Percentiles rank a stretch among this genome's conserved stretches.
phyloP scores from a whole-genome alignment of 2,888 invertebrate species.

The Euclidia mi region DNA sequence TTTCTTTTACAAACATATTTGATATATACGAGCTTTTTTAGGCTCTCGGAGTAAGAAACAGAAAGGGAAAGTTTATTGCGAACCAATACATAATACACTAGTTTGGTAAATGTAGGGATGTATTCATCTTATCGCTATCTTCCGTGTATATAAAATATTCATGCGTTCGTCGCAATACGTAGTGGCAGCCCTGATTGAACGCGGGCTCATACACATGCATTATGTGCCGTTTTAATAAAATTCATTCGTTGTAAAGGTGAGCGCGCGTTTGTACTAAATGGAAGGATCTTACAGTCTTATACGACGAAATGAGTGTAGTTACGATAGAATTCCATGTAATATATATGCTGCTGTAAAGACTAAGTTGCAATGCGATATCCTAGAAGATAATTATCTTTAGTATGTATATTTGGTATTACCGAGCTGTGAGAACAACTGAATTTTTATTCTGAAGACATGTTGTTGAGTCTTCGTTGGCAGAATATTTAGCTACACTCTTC shows the following conservation, averaged over 20 bases:
- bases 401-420: too few species aligned
- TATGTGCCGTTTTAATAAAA: constrained; percentile 22
- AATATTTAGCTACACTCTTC: too few species aligned
- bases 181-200: constrained; percentile 24
- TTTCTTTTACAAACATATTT: constrained; percentile 20
- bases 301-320: too few species aligned
- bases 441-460: too few species aligned
- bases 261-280: too few species aligned
- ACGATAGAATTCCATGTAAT: too few species aligned
- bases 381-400: too few species aligned
- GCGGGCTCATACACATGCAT: constrained; percentile 11
- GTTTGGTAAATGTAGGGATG: constrained; percentile 17
- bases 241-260: constrained; percentile 47
- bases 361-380: too few species aligned
- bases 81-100: constrained; percentile 19
- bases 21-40: constrained; percentile 19
- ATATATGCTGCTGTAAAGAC: too few species aligned
- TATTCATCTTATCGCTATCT: constrained; percentile 31
- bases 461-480: too few species aligned
- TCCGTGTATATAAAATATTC: constrained; percentile 24
- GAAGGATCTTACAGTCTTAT: too few species aligned
- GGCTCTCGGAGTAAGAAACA: constrained; percentile 15
- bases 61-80: constrained; percentile 16
- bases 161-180: constrained; percentile 8
- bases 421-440: too few species aligned